Evolutionary conservation across 2,113 vertebrate species (phyloP).

Genomic region (Nesoenas mayeri): DNA sequence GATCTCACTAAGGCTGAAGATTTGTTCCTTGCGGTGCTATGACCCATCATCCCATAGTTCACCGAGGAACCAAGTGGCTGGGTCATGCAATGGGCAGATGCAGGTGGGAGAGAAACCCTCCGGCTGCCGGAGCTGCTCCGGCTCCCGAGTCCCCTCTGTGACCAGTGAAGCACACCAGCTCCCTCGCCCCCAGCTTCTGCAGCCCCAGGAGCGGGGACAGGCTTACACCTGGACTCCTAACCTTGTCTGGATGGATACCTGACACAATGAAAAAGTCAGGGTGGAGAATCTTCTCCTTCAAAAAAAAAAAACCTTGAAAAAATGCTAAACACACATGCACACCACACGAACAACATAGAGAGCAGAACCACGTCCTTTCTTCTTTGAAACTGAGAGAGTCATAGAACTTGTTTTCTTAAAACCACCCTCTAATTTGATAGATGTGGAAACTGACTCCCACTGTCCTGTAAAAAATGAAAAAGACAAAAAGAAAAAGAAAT

Average conservation of each 20-base stretch:
- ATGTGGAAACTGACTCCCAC: constrained; percentile 48
- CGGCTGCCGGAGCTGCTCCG: not conserved
- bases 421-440: constrained; percentile 26
- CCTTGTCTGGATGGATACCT: not conserved
- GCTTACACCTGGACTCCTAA: not conserved
- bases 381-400: not conserved
- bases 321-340: not conserved
- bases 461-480: constrained; percentile 3
- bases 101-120: constrained; percentile 28
- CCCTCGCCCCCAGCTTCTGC: not conserved
- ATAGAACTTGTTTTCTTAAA: constrained; percentile 36
- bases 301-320: not conserved
- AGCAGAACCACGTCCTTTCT: not conserved
- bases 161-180: constrained; percentile 57
- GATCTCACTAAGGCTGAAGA: not conserved
- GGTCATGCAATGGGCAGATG: constrained; percentile 52
- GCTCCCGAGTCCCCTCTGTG: constrained; percentile 50
- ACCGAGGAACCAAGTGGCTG: constrained; percentile 32
- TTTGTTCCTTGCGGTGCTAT: constrained; percentile 41
- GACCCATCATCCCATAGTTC: constrained; percentile 53
- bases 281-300: not conserved
- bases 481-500: constrained; percentile 47
- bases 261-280: not conserved
- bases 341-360: not conserved
- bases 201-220: not conserved